These are phyloP conservation scores for Dryobota labecula DNA, from an alignment of 2,888 invertebrate species.

Conservation along the genomic window DNA sequence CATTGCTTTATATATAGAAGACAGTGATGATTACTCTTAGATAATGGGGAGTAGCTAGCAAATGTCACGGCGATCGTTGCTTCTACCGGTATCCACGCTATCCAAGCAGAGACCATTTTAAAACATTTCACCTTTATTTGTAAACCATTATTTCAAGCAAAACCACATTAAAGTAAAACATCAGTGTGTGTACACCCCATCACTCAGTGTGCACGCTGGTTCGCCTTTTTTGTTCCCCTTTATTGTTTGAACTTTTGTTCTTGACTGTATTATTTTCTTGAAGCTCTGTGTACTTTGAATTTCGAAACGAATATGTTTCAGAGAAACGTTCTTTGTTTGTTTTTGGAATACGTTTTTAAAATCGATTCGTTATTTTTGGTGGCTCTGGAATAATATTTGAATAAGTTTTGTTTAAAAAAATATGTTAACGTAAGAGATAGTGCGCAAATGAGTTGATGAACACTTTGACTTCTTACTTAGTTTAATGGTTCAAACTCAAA, in stretches of 20 bases:
- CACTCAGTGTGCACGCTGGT: conserved; percentile 56
- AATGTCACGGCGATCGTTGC: too few species aligned
- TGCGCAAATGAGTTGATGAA: conserved; percentile 4
- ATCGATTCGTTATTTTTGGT: conserved; percentile 39
- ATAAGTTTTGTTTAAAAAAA: conserved; percentile 11
- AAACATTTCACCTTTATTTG: conserved; percentile 26
- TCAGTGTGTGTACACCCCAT: conserved; percentile 47
- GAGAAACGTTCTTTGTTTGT: conserved; percentile 47
- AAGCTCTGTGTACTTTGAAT: conserved; percentile 60
- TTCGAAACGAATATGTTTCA: conserved; percentile 60
- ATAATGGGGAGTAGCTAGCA: too few species aligned
- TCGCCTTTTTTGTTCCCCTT: conserved; percentile 61
- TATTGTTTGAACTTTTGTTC: conserved; percentile 67
- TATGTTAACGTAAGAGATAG: conserved; percentile 1
- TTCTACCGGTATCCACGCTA: not conserved
- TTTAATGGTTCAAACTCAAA: too few species aligned
- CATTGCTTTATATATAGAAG: too few species aligned
- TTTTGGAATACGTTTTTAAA: conserved; percentile 36
- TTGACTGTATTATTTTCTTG: conserved; percentile 70
- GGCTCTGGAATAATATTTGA: conserved; percentile 30
- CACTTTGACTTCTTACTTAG: not conserved
- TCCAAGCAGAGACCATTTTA: conserved; percentile 17
- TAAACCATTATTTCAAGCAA: conserved; percentile 40
- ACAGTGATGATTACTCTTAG: too few species aligned
- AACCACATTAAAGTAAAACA: conserved; percentile 45